phyloP scores from a whole-genome alignment of 1,140 invertebrate species.

The Marisa cornuarietis region DNA sequence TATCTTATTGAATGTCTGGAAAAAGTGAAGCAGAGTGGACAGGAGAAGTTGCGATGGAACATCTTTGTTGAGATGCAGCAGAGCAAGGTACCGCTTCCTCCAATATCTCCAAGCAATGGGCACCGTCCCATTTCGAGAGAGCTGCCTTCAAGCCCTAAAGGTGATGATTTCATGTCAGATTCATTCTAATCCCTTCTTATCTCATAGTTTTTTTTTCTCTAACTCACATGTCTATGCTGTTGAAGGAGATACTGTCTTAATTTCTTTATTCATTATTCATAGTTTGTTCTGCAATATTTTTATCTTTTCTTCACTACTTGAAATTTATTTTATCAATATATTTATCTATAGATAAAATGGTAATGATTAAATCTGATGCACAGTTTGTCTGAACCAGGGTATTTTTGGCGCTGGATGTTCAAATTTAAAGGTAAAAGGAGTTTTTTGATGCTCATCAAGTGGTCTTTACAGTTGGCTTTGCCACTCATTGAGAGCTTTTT shows the following conservation, averaged over 20 bases:
- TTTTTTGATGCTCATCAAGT: too few species aligned
- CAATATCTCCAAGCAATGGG: slow-evolving; percentile 52
- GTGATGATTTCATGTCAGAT: background rate
- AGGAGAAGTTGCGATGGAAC: slow-evolving; percentile 58
- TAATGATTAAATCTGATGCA: background rate
- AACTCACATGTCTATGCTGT: too few species aligned
- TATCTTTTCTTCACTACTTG: too few species aligned
- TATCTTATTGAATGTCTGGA: slow-evolving; percentile 62
- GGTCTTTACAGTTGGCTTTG: too few species aligned
- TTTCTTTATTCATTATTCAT: too few species aligned
- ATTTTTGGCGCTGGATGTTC: too few species aligned
- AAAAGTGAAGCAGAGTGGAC: slow-evolving; percentile 57
- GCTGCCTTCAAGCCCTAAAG: slow-evolving; percentile 8
- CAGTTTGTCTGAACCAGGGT: slow-evolving; percentile 3
- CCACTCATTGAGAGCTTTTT: too few species aligned
- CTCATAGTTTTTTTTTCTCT: too few species aligned
- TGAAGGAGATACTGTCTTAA: too few species aligned
- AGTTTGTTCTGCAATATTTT: too few species aligned
- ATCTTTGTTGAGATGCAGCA: slow-evolving; percentile 57
- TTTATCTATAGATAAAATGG: background rate
- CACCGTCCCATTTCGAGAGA: slow-evolving; percentile 35
- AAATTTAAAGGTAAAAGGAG: too few species aligned
- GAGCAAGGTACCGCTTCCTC: slow-evolving; percentile 59
- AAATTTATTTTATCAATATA: background rate
- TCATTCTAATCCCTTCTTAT: too few species aligned